Percentiles rank a stretch among this genome's conserved stretches.
Conservation (phyloP, 2,113 vertebrate species). For the Antennarius striatus region DNA sequence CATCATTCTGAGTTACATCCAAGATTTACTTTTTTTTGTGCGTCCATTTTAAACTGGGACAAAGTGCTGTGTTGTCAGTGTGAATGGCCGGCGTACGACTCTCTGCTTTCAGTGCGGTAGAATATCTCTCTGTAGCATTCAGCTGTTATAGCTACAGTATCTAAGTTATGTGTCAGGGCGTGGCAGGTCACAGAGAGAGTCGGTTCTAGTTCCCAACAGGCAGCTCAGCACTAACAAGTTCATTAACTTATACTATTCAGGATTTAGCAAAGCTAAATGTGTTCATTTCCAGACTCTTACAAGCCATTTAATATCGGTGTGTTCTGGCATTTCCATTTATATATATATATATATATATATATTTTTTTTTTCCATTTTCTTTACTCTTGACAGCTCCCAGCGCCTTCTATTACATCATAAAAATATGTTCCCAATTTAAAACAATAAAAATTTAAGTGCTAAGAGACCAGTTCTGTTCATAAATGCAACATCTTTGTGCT, state of each 20-base stretch:
- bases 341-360: too few relatives aligned
- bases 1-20: background rate
- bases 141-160: conserved; percentile 32
- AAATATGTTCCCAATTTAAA: background rate
- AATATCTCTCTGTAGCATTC: conserved; percentile 25
- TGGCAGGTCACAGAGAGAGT: conserved; percentile 3
- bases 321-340: background rate
- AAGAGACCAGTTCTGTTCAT: background rate
- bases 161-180: conserved; percentile 25
- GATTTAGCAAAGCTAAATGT: background rate
- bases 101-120: conserved; percentile 13
- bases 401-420: background rate
- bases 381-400: background rate
- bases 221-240: conserved; percentile 4
- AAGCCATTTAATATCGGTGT: background rate
- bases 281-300: background rate
- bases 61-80: conserved; percentile 61
- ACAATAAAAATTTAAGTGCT: background rate
- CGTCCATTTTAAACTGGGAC: conserved; percentile 39
- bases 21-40: conserved; percentile 20
- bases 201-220: background rate
- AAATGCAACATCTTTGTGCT: conserved; percentile 7
- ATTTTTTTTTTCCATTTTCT: background rate
- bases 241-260: background rate
- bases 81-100: conserved; percentile 32